Percentiles rank a stretch among this genome's conserved stretches.
These are phyloP conservation scores for Caenorhabditis imperialis DNA, from an alignment of 2,888 invertebrate genomes.

Conservation along the genomic window DNA sequence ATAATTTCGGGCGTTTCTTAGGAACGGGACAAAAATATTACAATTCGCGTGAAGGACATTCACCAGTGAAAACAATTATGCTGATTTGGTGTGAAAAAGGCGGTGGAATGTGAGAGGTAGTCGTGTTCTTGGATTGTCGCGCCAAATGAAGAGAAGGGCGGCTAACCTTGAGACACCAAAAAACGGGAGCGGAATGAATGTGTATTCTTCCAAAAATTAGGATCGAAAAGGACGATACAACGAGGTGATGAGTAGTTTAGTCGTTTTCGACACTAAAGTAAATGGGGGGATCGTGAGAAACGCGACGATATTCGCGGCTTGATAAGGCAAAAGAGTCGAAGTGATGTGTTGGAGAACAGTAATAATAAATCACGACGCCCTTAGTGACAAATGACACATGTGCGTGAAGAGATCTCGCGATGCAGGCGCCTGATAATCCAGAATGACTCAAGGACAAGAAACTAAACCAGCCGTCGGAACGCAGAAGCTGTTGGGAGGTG, in stretches of 20 bases:
- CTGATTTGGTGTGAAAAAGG: slow-evolving; percentile 39
- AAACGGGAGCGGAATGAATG: slow-evolving; percentile 29
- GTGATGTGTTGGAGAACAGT: background rate
- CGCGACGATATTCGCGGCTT: slow-evolving; percentile 9
- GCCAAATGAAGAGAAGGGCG: slow-evolving; percentile 1
- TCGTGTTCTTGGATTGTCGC: slow-evolving; percentile 19
- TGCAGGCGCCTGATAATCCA: slow-evolving; percentile 40
- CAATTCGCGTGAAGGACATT: slow-evolving; percentile 36
- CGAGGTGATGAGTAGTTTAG: background rate
- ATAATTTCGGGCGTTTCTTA: too few relatives aligned
- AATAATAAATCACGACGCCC: slow-evolving; percentile 10
- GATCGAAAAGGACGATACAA: slow-evolving; percentile 2
- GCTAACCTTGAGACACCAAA: slow-evolving; percentile 33
- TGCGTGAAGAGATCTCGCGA: slow-evolving; percentile 23
- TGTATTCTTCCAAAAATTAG: slow-evolving; percentile 23
- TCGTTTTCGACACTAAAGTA: too few relatives aligned
- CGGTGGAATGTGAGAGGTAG: slow-evolving; percentile 3
- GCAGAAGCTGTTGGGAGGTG: slow-evolving; percentile 45
- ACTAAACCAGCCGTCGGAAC: slow-evolving; percentile 18
- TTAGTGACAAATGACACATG: slow-evolving; percentile 22
- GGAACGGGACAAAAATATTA: too few relatives aligned
- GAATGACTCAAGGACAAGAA: slow-evolving; percentile 38
- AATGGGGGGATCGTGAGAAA: too few relatives aligned
- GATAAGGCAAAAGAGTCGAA: background rate
- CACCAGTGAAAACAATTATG: slow-evolving; percentile 16